phyloP scores from a whole-genome alignment of 1,140 invertebrate species.

The Idris sp. region DNA sequence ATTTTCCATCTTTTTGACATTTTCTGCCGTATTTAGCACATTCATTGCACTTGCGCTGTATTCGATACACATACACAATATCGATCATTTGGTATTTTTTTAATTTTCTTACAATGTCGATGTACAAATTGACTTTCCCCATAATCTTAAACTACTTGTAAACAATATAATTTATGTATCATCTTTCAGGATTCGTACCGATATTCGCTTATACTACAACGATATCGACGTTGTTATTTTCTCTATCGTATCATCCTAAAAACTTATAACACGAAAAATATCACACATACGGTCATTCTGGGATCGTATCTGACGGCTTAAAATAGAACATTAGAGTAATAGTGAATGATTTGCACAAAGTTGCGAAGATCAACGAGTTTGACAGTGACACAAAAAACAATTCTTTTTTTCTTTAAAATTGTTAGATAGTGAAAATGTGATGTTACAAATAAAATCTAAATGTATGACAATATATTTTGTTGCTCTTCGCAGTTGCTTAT shows the following conservation, averaged over 20 bases:
- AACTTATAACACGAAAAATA: slow-evolving; percentile 44
- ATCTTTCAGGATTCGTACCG: slow-evolving; percentile 35
- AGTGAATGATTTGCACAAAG: slow-evolving; percentile 47
- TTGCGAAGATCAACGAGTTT: slow-evolving; percentile 57
- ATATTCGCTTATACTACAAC: slow-evolving; percentile 48
- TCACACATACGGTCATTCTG: slow-evolving; percentile 42
- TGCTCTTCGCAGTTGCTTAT: slow-evolving; percentile 38
- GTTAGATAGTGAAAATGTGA: slow-evolving; percentile 38
- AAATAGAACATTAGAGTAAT: slow-evolving; percentile 58
- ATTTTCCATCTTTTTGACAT: slow-evolving; percentile 46
- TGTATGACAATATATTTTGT: slow-evolving; percentile 36
- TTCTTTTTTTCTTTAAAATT: slow-evolving; percentile 45
- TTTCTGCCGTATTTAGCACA: slow-evolving; percentile 38
- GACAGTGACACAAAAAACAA: slow-evolving; percentile 44
- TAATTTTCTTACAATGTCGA: slow-evolving; percentile 50
- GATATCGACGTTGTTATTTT: slow-evolving; percentile 54
- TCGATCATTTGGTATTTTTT: slow-evolving; percentile 29
- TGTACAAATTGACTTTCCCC: slow-evolving; percentile 61
- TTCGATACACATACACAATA: slow-evolving; percentile 40
- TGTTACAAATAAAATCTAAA: slow-evolving; percentile 34
- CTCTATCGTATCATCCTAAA: slow-evolving; percentile 36
- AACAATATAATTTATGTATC: slow-evolving; percentile 58
- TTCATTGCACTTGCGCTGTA: slow-evolving; percentile 23
- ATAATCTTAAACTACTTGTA: slow-evolving; percentile 59
- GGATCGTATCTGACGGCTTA: slow-evolving; percentile 52